Conservation (phyloP, 2,113 vertebrate species). For the Microcebus tavaratra region DNA sequence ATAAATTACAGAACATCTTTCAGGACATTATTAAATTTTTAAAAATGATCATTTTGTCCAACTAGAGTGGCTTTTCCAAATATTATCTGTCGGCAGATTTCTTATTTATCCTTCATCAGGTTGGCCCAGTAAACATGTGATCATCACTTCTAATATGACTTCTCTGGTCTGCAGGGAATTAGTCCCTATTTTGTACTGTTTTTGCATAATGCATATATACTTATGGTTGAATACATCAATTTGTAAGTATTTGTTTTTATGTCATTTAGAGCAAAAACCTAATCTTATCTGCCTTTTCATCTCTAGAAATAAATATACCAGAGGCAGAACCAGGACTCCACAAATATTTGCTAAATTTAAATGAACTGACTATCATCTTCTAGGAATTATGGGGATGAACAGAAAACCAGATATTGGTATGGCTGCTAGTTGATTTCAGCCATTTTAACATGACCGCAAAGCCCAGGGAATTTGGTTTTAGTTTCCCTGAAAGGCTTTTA, state of each 20-base stretch:
- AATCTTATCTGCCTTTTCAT: neutral
- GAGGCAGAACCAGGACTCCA: neutral
- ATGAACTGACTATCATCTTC: neutral
- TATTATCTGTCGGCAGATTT: neutral
- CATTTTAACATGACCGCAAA: neutral
- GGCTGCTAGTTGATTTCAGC: neutral
- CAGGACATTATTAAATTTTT: neutral
- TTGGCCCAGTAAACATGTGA: neutral
- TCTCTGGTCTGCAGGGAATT: neutral
- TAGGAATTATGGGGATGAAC: neutral
- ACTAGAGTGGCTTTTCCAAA: neutral
- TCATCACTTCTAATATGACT: neutral
- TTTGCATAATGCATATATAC: neutral
- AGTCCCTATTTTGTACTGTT: neutral
- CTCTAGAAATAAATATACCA: neutral
- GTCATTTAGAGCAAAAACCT: neutral
- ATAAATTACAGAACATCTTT: neutral
- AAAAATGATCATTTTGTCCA: neutral
- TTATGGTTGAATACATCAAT: neutral
- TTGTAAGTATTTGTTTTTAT: neutral
- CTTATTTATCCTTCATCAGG: neutral
- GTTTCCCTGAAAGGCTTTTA: neutral
- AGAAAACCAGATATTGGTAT: neutral
- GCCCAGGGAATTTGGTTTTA: conserved; percentile 1
- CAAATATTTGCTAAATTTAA: neutral